phyloP scores from a whole-genome alignment of 2,113 vertebrate species.

The Pseudonaja textilis region DNA sequence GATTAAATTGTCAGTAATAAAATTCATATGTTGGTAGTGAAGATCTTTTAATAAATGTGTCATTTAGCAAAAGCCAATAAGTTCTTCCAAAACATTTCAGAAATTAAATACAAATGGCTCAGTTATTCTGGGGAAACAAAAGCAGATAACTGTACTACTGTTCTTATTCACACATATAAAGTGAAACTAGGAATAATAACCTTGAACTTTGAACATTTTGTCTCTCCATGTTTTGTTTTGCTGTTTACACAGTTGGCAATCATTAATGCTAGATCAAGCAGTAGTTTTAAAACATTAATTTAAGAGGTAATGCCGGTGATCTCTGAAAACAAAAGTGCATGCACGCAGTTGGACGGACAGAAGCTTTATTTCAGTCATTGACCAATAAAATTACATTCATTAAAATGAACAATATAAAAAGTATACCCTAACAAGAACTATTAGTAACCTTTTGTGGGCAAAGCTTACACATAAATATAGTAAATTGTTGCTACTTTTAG shows the following conservation, averaged over 20 bases:
- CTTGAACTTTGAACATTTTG: not conserved
- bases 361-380: not conserved
- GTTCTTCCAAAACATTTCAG: not conserved
- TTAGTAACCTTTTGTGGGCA: not conserved
- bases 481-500: not conserved
- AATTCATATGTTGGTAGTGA: constrained; percentile 6
- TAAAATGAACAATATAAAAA: not conserved
- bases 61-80: constrained; percentile 18
- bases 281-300: not conserved
- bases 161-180: not conserved
- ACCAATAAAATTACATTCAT: not conserved
- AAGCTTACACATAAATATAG: not conserved
- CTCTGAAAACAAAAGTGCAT: not conserved
- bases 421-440: not conserved
- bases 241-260: not conserved
- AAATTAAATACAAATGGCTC: not conserved
- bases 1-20: not conserved
- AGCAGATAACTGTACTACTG: not conserved
- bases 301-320: not conserved
- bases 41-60: not conserved
- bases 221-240: not conserved
- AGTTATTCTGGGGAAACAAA: not conserved
- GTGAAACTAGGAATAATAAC: not conserved
- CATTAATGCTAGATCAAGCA: not conserved
- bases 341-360: not conserved